These are phyloP conservation scores for Eurosta solidaginis DNA, from an alignment of 1,140 invertebrate species.

Conservation along the genomic window DNA sequence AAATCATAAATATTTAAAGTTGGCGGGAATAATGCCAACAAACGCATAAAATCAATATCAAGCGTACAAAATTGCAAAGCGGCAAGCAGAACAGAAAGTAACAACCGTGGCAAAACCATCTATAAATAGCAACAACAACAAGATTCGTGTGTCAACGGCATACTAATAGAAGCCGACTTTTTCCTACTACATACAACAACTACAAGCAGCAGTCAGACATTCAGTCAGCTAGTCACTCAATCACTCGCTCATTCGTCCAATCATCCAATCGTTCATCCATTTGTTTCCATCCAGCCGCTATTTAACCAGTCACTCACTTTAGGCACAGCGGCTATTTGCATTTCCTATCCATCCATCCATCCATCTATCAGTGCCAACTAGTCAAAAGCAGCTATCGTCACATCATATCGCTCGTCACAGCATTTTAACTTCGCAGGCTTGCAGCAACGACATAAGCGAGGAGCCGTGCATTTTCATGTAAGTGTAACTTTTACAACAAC, in stretches of 20 bases:
- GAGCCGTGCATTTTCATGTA: background rate
- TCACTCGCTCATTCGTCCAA: too few relatives aligned
- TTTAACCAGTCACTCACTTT: too few relatives aligned
- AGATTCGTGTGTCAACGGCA: background rate
- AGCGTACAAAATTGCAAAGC: background rate
- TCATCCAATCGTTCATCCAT: background rate
- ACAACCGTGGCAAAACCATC: background rate
- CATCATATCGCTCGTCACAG: background rate
- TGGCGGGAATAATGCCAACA: conserved; percentile 9
- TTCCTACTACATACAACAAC: background rate
- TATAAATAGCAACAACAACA: background rate
- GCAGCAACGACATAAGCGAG: background rate
- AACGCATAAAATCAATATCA: background rate
- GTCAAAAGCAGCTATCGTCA: background rate
- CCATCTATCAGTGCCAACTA: background rate
- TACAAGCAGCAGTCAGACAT: background rate
- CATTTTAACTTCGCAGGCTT: background rate
- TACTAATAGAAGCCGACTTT: background rate
- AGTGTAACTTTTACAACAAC: too few relatives aligned
- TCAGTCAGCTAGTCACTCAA: background rate
- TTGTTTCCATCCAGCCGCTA: too few relatives aligned
- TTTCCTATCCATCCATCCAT: conserved; percentile 18
- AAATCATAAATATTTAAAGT: too few relatives aligned
- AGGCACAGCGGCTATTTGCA: too few relatives aligned
- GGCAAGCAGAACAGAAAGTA: background rate